A percentile compares a stretch with the other conserved stretches of the same genome.
These are phyloP conservation scores for Sesia apiformis DNA, from an alignment of 2,888 invertebrate genomes.

Conservation along the genomic window DNA sequence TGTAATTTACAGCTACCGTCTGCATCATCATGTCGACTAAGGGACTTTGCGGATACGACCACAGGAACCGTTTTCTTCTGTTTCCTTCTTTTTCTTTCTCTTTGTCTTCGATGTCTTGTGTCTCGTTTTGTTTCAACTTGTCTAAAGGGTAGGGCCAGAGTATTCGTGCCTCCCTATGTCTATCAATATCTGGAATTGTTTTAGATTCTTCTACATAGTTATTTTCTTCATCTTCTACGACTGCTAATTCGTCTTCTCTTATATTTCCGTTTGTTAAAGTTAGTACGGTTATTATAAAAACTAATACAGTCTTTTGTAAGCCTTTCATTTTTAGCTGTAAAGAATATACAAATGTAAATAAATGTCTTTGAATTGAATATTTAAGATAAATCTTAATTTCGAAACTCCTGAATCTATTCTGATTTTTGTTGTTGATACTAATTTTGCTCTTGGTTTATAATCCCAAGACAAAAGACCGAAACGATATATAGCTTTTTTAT, in stretches of 20 bases:
- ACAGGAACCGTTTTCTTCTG: constrained; percentile 33
- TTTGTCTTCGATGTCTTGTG: constrained; percentile 9
- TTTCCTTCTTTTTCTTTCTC: constrained; percentile 5
- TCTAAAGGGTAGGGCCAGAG: constrained; percentile 42
- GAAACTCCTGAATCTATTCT: no score
- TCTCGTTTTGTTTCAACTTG: constrained; percentile 16
- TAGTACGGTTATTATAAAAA: constrained; percentile 15
- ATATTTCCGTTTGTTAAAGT: constrained; percentile 19
- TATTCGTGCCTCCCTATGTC: constrained; percentile 13
- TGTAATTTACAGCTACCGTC: constrained; percentile 34
- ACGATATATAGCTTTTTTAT: no score
- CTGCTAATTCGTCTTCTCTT: constrained; percentile 27
- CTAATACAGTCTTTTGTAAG: constrained; percentile 15
- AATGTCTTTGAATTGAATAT: no score
- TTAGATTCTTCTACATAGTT: constrained; percentile 6
- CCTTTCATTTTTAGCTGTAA: constrained; percentile 23
- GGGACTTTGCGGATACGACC: constrained; percentile 48
- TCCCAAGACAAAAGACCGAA: no score
- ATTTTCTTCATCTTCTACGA: constrained; percentile 25
- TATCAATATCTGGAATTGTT: background rate
- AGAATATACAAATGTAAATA: background rate
- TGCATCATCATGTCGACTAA: constrained; percentile 57
- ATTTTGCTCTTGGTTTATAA: no score
- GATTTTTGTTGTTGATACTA: no score
- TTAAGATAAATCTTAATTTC: no score